A percentile compares a stretch with the other conserved stretches of the same genome.
Evolutionary conservation across 2,888 invertebrate species (phyloP).

Genomic region (Lasioglossum figueresi): DNA sequence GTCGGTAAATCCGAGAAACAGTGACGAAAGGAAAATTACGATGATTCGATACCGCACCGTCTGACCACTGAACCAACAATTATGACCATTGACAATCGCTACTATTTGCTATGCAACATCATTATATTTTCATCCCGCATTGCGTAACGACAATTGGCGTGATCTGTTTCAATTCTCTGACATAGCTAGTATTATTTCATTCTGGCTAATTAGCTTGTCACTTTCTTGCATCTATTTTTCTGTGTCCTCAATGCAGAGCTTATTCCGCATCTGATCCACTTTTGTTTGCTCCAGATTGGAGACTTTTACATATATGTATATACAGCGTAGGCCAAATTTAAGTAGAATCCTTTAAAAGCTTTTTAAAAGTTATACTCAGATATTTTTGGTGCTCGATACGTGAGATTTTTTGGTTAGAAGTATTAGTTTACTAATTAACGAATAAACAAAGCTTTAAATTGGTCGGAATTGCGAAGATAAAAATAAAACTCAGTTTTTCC

Average conservation of each 20-base stretch:
- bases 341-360: background rate
- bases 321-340: background rate
- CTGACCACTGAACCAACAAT: conserved; percentile 39
- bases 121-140: conserved; percentile 29
- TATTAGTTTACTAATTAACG: background rate
- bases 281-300: background rate
- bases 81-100: conserved; percentile 44
- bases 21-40: conserved; percentile 40
- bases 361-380: background rate
- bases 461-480: background rate
- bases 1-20: conserved; percentile 43
- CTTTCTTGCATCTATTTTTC: background rate
- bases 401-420: background rate
- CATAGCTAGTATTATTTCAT: background rate
- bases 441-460: background rate
- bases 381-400: no score
- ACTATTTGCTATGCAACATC: conserved; percentile 35
- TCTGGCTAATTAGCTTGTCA: background rate
- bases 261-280: background rate
- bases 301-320: background rate
- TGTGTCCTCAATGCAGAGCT: background rate
- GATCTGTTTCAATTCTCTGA: conserved; percentile 2
- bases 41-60: conserved; percentile 1
- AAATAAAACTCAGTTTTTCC: background rate
- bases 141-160: conserved; percentile 29